Percentiles rank a stretch among this genome's conserved stretches.
Conservation (phyloP, 53 echinoderm and acorn worm species). For the Paelopatides confundens region DNA sequence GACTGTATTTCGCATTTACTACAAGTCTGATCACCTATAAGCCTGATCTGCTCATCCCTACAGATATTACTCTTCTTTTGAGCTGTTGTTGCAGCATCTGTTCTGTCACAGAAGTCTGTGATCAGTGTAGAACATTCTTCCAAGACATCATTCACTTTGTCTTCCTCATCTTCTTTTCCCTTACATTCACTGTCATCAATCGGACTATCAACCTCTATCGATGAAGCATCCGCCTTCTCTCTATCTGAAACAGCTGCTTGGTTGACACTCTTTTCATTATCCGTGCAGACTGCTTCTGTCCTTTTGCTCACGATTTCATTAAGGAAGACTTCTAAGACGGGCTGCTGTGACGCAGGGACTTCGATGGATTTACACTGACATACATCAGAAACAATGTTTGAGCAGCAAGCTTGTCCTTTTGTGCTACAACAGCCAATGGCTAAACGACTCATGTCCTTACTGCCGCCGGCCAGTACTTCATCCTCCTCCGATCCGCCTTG, state of each 20-base stretch:
- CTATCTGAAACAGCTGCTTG: background rate
- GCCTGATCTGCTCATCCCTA: background rate
- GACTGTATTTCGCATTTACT: background rate
- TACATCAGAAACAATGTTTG: background rate
- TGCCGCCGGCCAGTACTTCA: background rate
- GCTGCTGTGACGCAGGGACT: slow-evolving; percentile 38
- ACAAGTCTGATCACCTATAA: background rate
- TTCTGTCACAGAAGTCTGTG: background rate
- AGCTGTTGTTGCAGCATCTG: background rate
- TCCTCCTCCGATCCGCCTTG: background rate
- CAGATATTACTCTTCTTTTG: background rate
- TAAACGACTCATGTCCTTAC: slow-evolving; percentile 35
- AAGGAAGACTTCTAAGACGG: slow-evolving; percentile 31
- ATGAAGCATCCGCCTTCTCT: background rate
- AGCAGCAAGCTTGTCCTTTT: slow-evolving; percentile 30
- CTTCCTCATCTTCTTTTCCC: background rate
- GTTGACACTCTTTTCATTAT: background rate
- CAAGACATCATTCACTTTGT: slow-evolving; percentile 17
- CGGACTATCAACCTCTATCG: background rate
- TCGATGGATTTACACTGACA: slow-evolving; percentile 51
- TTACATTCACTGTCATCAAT: background rate
- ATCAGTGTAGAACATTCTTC: slow-evolving; percentile 42
- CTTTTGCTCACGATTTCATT: slow-evolving; percentile 24
- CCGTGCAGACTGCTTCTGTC: background rate
- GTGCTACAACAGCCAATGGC: slow-evolving; percentile 55